These are phyloP conservation scores for Leucophora obtusa DNA, from an alignment of 2,888 invertebrate species.

Conservation along the genomic window DNA sequence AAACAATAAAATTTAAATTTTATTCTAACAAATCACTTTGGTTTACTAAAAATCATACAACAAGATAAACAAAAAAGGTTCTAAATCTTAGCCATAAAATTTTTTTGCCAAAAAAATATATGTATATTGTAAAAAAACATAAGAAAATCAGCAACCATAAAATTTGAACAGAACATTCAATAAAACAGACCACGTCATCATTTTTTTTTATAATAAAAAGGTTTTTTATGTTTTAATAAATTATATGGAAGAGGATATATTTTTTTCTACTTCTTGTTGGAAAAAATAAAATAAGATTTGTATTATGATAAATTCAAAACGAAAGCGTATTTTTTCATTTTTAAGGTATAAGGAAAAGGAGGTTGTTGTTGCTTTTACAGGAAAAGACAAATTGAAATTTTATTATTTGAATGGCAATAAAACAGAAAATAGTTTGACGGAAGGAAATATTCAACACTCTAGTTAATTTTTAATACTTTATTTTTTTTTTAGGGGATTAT, in stretches of 20 bases:
- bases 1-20: constrained; percentile 54
- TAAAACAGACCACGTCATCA: constrained; percentile 51
- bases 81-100: constrained; percentile 26
- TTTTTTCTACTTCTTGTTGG: not conserved
- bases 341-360: too few relatives aligned
- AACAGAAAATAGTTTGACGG: not conserved
- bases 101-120: constrained; percentile 4
- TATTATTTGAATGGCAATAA: not conserved
- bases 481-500: too few relatives aligned
- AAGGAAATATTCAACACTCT: not conserved
- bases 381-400: not conserved
- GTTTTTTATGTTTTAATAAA: constrained; percentile 35
- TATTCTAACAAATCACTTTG: constrained; percentile 45
- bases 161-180: constrained; percentile 39
- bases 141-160: constrained; percentile 34
- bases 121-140: not conserved
- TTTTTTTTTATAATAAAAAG: constrained; percentile 21
- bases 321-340: not conserved
- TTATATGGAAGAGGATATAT: not conserved
- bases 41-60: constrained; percentile 13
- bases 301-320: not conserved
- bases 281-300: not conserved
- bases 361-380: not conserved
- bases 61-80: constrained; percentile 3
- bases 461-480: too few relatives aligned